Conservation (phyloP, 2,113 vertebrate species). For the Ovis canadensis region DNA sequence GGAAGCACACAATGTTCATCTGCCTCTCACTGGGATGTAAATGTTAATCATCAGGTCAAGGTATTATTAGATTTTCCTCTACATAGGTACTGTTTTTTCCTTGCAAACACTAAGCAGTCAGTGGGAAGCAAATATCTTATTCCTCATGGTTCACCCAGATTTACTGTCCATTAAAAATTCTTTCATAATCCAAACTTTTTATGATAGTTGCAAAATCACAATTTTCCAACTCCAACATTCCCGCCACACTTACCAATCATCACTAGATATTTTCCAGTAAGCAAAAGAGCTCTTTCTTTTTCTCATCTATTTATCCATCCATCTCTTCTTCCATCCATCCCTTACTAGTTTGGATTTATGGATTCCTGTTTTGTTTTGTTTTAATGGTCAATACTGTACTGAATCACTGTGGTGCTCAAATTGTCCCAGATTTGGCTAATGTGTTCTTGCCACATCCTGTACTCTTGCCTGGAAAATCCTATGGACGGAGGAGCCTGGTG, state of each 20-base stretch:
- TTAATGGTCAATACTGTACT: neutral
- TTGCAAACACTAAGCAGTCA: neutral
- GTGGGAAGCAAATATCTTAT: neutral
- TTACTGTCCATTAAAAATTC: neutral
- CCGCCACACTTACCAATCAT: neutral
- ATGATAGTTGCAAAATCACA: neutral
- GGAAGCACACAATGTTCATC: neutral
- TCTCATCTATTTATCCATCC: neutral
- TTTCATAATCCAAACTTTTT: neutral
- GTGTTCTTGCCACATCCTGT: neutral
- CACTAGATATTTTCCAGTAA: constrained; percentile 1
- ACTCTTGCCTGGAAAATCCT: no score
- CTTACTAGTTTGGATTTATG: neutral
- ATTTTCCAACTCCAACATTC: neutral
- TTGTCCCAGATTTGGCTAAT: neutral
- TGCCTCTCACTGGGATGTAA: neutral
- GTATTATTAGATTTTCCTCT: neutral
- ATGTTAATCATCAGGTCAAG: neutral
- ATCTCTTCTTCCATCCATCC: neutral
- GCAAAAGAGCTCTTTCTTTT: neutral
- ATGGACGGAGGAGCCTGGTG: no score
- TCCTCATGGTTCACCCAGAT: neutral
- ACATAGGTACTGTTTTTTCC: neutral
- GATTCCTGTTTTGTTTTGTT: neutral
- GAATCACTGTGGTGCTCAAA: constrained; percentile 4